Evolutionary conservation across 2,797 vertebrate genomes (phyloP).

Genomic region (Oreochromis grahami): DNA sequence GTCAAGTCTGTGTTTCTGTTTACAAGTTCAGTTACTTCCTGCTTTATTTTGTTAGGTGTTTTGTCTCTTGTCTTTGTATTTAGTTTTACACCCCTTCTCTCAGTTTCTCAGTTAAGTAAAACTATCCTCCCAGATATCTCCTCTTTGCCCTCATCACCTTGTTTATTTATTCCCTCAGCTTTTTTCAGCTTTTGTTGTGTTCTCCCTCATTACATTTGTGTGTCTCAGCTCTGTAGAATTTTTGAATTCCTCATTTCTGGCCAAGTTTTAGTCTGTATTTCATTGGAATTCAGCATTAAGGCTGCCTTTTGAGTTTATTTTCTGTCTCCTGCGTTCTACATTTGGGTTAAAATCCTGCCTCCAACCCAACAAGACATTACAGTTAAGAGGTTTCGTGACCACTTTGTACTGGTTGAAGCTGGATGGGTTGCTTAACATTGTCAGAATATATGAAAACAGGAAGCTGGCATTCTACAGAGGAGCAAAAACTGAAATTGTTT

Average conservation of each 20-base stretch:
- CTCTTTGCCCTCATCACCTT: not conserved
- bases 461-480: not conserved
- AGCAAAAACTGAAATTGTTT: not conserved
- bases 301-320: not conserved
- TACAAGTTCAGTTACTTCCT: not conserved
- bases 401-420: not conserved
- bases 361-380: not conserved
- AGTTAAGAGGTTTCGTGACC: fast-evolving
- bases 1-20: not conserved
- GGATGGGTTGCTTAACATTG: not conserved
- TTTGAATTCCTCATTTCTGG: not conserved
- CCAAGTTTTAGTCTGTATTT: not conserved
- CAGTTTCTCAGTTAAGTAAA: not conserved
- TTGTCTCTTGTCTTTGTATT: not conserved
- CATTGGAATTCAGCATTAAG: not conserved
- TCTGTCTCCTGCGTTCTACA: not conserved
- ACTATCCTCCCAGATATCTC: not conserved
- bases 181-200: not conserved
- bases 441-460: not conserved
- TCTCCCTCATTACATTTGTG: fast-evolving
- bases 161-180: not conserved
- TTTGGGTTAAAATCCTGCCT: not conserved
- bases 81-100: not conserved
- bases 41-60: not conserved
- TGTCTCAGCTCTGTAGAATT: not conserved